phyloP scores from a whole-genome alignment of 2,113 vertebrate genomes.

The Hemiprocne comata region DNA sequence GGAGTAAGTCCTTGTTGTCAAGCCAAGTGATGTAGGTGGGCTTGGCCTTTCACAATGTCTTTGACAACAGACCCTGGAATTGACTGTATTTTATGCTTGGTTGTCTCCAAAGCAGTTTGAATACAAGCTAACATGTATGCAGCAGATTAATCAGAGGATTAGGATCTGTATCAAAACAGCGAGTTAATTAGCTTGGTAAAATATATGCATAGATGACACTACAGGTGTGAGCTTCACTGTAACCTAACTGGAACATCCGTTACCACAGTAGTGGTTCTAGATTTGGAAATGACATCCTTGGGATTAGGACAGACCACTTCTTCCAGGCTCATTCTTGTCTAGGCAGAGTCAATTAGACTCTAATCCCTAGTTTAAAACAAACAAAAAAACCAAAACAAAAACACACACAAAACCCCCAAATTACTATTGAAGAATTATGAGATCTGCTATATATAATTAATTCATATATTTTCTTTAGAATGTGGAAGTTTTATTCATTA shows the following conservation, averaged over 20 bases:
- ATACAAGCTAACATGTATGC: neutral
- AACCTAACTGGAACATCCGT: neutral
- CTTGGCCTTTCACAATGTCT: neutral
- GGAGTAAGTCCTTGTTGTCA: neutral
- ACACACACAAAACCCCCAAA: neutral
- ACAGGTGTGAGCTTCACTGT: neutral
- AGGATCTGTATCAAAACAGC: neutral
- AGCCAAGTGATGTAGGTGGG: neutral
- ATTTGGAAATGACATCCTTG: accelerated
- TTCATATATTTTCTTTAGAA: neutral
- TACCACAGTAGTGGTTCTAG: neutral
- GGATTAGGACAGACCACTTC: neutral
- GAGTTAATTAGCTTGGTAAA: neutral
- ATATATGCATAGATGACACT: neutral
- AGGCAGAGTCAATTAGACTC: neutral
- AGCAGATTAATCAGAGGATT: neutral
- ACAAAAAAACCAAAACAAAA: neutral
- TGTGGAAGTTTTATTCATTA: neutral
- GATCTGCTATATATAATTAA: neutral
- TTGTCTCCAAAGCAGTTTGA: neutral
- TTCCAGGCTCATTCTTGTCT: neutral
- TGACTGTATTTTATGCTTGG: neutral
- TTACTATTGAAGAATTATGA: neutral
- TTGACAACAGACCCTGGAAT: neutral
- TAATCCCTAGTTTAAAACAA: neutral